Evolutionary conservation across 2,888 invertebrate species (phyloP).

Genomic region (Myopa tessellatipennis): DNA sequence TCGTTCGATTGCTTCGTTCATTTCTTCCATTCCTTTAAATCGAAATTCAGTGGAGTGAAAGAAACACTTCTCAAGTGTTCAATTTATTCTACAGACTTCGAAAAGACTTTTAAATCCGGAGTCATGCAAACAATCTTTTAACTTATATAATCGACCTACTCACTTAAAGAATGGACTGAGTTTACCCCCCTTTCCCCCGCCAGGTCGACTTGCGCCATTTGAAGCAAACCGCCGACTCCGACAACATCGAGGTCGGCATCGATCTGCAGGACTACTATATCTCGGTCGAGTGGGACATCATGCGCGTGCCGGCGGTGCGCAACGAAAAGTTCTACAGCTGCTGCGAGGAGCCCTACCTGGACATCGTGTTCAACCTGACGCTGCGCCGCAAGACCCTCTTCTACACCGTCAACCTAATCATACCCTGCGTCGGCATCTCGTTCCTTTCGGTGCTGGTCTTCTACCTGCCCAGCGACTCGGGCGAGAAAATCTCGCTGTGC

Average conservation of each 20-base stretch:
- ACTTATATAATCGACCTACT: not conserved
- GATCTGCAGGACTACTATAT: conserved; percentile 95
- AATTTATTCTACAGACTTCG: no score
- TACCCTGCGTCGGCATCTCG: conserved; percentile 96
- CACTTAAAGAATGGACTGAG: not conserved
- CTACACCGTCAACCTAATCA: conserved; percentile 97
- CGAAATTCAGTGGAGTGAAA: no score
- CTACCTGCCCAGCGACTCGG: conserved; percentile 96
- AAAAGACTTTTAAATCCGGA: no score
- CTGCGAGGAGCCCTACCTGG: conserved; percentile 96
- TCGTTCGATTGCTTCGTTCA: no score
- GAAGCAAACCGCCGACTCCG: conserved; percentile 87
- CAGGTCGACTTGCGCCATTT: conserved; percentile 92
- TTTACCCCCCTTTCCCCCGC: conserved; percentile 2
- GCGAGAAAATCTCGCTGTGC: conserved; percentile 97
- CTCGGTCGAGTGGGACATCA: conserved; percentile 98
- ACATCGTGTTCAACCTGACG: conserved; percentile 98
- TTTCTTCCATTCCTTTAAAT: no score
- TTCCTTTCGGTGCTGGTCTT: conserved; percentile 97
- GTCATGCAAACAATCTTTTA: no score
- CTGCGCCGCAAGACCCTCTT: conserved; percentile 94
- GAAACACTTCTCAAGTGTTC: no score
- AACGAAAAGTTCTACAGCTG: conserved; percentile 96
- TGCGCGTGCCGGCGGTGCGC: conserved; percentile 89
- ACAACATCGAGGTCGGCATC: conserved; percentile 89